Conservation (phyloP, 2,797 vertebrate species). For the Mallotus villosus region DNA sequence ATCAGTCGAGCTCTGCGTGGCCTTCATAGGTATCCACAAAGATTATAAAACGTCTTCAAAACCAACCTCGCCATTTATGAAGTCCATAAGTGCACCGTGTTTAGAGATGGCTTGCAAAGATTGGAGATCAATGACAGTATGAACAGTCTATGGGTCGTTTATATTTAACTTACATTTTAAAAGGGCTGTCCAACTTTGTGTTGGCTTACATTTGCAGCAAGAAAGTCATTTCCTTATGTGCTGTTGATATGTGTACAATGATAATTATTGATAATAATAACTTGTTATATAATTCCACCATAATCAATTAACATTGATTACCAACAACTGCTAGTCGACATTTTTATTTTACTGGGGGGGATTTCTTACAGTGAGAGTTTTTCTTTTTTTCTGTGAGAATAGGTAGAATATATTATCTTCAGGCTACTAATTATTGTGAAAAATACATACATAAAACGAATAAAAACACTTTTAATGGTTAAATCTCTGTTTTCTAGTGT, state of each 20-base stretch:
- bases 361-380: too few species aligned
- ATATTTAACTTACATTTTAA: conserved; percentile 38
- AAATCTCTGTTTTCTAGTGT: not conserved
- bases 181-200: conserved; percentile 19
- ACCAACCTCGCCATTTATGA: conserved; percentile 46
- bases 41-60: conserved; percentile 65
- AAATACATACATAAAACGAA: too few species aligned
- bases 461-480: not conserved
- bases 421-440: too few species aligned
- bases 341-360: too few species aligned
- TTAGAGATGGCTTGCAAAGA: conserved; percentile 70
- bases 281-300: too few species aligned
- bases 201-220: conserved; percentile 4
- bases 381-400: too few species aligned
- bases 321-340: not conserved
- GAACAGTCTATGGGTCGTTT: conserved; percentile 54
- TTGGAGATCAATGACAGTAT: conserved; percentile 63
- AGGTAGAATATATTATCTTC: too few species aligned
- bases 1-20: conserved; percentile 62
- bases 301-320: not conserved
- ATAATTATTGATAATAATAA: not conserved
- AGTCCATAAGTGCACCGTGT: conserved; percentile 73
- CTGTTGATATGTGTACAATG: not conserved
- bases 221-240: conserved; percentile 10
- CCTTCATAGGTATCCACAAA: conserved; percentile 64